These are phyloP conservation scores for Lanius collurio DNA, from an alignment of 2,113 vertebrate species.

Conservation along the genomic window DNA sequence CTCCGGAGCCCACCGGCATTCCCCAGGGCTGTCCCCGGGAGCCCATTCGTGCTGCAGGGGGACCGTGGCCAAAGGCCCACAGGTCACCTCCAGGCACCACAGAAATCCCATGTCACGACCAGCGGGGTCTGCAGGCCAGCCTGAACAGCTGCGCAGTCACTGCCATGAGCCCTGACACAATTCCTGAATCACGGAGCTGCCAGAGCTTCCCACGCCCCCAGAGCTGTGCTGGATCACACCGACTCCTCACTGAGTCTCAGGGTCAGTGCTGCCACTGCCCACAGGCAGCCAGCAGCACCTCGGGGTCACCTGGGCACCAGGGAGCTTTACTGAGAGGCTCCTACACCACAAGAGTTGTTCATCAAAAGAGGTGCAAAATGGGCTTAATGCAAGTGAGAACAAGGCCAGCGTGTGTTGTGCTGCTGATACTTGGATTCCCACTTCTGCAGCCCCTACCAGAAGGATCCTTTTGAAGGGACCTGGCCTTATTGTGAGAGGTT, in stretches of 20 bases:
- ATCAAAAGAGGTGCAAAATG: background rate
- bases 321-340: background rate
- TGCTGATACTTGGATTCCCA: background rate
- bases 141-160: background rate
- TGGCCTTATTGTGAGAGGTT: background rate
- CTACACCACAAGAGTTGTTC: background rate
- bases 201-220: background rate
- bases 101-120: rapidly evolving
- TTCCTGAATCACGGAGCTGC: background rate
- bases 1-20: too few relatives aligned
- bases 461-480: background rate
- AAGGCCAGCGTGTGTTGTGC: background rate
- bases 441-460: background rate
- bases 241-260: rapidly evolving
- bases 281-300: background rate
- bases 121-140: background rate
- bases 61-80: background rate
- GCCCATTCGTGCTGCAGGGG: rapidly evolving
- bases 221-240: background rate
- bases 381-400: background rate
- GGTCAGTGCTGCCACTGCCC: background rate
- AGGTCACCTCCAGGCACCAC: background rate
- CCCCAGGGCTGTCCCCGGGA: too few relatives aligned
- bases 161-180: rapidly evolving
- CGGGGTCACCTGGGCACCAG: rapidly evolving